Base-by-base conservation (phyloP, 1,140 invertebrate genomes). In the Samia ricini region DNA sequence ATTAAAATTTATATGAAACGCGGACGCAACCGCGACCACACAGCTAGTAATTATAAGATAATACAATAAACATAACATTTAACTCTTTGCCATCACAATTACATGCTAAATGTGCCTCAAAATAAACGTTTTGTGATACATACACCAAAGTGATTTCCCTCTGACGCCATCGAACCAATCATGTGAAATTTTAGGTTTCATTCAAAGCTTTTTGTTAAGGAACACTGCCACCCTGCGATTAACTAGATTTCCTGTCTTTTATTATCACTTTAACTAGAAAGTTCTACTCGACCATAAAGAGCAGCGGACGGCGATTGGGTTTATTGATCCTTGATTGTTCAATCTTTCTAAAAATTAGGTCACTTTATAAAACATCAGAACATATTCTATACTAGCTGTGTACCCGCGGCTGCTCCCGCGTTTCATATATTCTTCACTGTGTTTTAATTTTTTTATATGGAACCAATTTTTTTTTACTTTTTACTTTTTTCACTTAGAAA, bases 111-210 rank as follows among this genome's bases (percentile, higher is more conserved):
- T 29, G 10, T 1, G 56, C 29, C 20, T 4, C 54, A 29, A 57
- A 57, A 36, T 36, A 1, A 18, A 18, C 10, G 23, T 56, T 57
- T 5, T 57, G 26, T 56, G 54, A 10, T 18, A 7, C 26, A 8
- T n/a, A 29, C 23, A 42, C n/a, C 18, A 29, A 26, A 36, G 20
- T 18, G 19, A 15, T 42, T 42, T 12, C 0, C 10, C n/a, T 8
- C 54, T n/a, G 10, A 23, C n/a, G n/a, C 56, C 42, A 57, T 42
- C 56, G 56, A 57, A 36, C 23, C 20, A 36, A 20, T 22, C 29
- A 29, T 7, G 24, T 23, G 19, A 21, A 23, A 55, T 12, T 55
- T 55, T 24, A 55, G 6, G 24, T 2, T 55, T 55, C 8, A 15
- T 22, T 15, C 21, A 24, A 23, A 55, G 22, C 21, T 52, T 3